Evolutionary conservation across 2,113 vertebrate species (phyloP).

Genomic region (Catharus bicknelli): DNA sequence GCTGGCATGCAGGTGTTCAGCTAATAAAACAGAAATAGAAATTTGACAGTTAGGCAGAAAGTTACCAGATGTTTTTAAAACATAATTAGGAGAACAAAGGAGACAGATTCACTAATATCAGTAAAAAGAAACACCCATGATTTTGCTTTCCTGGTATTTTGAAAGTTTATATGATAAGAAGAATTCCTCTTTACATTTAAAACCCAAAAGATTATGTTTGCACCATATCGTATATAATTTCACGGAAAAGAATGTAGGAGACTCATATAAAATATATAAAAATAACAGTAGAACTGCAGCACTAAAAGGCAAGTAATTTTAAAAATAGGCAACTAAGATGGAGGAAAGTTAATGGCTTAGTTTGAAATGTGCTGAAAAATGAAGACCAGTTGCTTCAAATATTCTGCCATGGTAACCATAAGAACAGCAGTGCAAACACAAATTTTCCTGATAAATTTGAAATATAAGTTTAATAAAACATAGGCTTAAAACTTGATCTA

Average conservation of each 20-base stretch:
- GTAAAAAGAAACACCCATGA: background rate
- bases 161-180: background rate
- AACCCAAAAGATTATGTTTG: background rate
- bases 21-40: slow-evolving; percentile 54
- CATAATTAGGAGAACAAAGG: background rate
- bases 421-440: background rate
- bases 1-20: slow-evolving; percentile 44
- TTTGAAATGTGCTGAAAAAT: background rate
- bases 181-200: background rate
- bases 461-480: background rate
- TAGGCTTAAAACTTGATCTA: background rate
- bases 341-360: background rate
- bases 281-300: background rate
- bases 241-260: background rate
- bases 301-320: background rate
- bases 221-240: background rate
- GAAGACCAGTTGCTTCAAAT: background rate
- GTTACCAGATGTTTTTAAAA: slow-evolving; percentile 25
- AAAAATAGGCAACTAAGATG: background rate
- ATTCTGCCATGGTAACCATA: background rate
- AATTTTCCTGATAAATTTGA: background rate
- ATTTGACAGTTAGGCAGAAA: slow-evolving; percentile 19
- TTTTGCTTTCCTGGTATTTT: background rate
- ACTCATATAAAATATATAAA: background rate
- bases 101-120: background rate